A percentile compares a stretch with the other conserved stretches of the same genome.
phyloP scores from a whole-genome alignment of 2,888 invertebrate genomes.

The Hemithea aestivaria region DNA sequence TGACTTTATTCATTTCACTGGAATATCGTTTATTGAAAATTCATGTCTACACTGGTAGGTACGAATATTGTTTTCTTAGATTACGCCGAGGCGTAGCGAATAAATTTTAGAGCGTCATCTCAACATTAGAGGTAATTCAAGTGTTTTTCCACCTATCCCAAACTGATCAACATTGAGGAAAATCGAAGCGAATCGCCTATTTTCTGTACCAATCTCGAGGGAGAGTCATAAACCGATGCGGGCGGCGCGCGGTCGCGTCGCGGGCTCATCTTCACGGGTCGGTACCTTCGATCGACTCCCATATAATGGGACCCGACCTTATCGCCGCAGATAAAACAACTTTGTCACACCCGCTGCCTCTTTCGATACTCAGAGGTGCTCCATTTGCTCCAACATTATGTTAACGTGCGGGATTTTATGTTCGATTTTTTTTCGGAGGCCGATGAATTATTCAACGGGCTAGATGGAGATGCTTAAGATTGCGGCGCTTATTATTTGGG shows the following conservation, averaged over 20 bases:
- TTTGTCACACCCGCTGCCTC: constrained; percentile 59
- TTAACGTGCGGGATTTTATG: constrained; percentile 57
- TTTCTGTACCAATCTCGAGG: constrained; percentile 35
- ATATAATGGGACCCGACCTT: constrained; percentile 44
- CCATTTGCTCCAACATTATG: constrained; percentile 66
- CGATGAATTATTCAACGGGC: constrained; percentile 18
- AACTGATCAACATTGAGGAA: neutral
- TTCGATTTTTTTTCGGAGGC: constrained; percentile 37
- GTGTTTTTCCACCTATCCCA: too few relatives aligned
- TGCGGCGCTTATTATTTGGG: too few relatives aligned
- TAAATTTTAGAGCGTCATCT: too few relatives aligned
- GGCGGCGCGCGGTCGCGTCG: constrained; percentile 61
- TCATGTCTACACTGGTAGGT: too few relatives aligned
- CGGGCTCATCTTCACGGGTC: constrained; percentile 36
- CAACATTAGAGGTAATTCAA: constrained; percentile 7
- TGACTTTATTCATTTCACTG: too few relatives aligned
- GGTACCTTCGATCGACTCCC: constrained; percentile 29
- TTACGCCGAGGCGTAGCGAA: too few relatives aligned
- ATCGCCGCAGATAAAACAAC: constrained; percentile 67
- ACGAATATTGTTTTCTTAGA: too few relatives aligned
- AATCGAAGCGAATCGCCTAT: constrained; percentile 16
- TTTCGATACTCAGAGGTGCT: constrained; percentile 43
- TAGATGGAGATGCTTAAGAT: neutral
- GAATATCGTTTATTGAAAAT: too few relatives aligned
- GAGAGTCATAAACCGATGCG: constrained; percentile 60